Conservation (phyloP, 2,888 invertebrate species). For the Pasiphila rectangulata region DNA sequence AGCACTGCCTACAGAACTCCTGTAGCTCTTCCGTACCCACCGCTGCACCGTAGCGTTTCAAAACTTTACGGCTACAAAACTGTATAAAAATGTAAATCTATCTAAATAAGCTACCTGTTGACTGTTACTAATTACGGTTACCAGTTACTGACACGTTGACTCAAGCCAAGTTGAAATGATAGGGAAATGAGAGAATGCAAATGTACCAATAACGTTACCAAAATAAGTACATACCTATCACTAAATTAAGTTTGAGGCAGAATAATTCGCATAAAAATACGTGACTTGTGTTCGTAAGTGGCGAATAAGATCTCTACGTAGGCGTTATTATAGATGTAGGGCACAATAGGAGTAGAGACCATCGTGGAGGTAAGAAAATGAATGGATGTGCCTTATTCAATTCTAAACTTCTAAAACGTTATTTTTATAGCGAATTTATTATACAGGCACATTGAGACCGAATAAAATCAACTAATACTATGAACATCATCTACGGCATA, state of each 20-base stretch:
- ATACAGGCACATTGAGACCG: no score
- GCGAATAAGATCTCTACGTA: constrained; percentile 60
- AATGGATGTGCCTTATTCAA: background rate
- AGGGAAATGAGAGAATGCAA: constrained; percentile 6
- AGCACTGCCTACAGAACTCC: background rate
- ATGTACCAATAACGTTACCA: constrained; percentile 5
- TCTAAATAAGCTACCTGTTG: background rate
- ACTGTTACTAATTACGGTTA: no score
- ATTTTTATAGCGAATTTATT: no score
- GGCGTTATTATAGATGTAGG: constrained; percentile 50
- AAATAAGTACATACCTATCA: constrained; percentile 14
- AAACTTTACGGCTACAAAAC: no score
- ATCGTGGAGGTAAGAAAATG: constrained; percentile 7
- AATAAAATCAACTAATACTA: no score
- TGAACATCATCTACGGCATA: no score
- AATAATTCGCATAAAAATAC: constrained; percentile 43
- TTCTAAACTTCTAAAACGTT: no score
- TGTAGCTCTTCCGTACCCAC: background rate
- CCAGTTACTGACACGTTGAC: background rate
- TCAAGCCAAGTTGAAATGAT: background rate
- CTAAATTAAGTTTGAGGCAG: constrained; percentile 40
- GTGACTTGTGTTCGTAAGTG: constrained; percentile 58
- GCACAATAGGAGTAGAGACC: constrained; percentile 46
- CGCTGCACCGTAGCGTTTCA: background rate
- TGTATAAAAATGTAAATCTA: no score